Evolutionary conservation across 2,888 invertebrate species (phyloP), one percentile per base, ranked within the genome.

Genomic region (Alcis repandata): DNA sequence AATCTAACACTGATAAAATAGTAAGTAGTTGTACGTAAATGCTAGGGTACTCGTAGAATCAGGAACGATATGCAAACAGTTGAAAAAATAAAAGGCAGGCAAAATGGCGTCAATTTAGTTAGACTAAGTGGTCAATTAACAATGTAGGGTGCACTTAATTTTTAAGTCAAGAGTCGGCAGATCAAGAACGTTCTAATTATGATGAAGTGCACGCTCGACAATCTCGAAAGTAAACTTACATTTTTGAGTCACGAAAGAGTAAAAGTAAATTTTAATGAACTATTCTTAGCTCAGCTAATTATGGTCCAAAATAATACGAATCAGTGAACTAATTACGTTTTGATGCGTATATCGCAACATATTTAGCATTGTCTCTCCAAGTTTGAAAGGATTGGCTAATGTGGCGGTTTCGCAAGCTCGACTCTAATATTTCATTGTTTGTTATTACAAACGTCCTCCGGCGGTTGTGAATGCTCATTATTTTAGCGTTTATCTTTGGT

Each of bases 301-400:
- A 64, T n/a, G 27, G 59, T 41, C 22, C 17, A 19, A 36, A 64
- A 64, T 59, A 64, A 49, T 59, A 59, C 49, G 57, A 58, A 17
- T 51, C 41, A 11, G 15, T 65, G 40, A 43, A 52, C 60, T 61
- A 61, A 61, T 65, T 65, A 61, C 51, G 52, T 65, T 65, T 57
- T 41, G 46, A 65, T 52, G 51, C 38, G 10, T 46, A 41, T 63
- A 57, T 70, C 57, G 69, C 68, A 73, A 73, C 59, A 60, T 52
- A 61, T 69, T 63, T 59, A 61, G 59, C 75, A 79, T 79, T 82
- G 81, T 81, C 68, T 75, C 46, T 66, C 57, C 36, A 49, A 41
- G 69, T 79, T 69, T 68, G 75, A 74, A 75, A 76, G 67, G 70
- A 76, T 79, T 78, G 76, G 68, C 72, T 73, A 82, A 79, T 72